A percentile compares a stretch with the other conserved stretches of the same genome.
These are phyloP conservation scores for Hyposoter dolosus DNA, from an alignment of 2,888 invertebrate species.

Conservation along the genomic window DNA sequence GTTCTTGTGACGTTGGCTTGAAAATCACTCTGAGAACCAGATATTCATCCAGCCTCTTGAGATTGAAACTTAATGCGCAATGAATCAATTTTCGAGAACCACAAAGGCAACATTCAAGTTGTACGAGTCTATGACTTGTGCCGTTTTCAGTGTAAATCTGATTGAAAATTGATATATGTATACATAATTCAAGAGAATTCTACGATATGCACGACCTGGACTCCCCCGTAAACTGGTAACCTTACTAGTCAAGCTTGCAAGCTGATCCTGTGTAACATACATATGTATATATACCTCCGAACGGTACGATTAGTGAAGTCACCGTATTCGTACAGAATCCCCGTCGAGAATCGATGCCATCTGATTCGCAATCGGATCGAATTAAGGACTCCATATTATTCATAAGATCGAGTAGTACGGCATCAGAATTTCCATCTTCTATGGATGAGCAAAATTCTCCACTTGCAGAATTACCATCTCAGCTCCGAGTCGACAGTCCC, in stretches of 20 bases:
- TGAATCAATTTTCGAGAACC: background rate
- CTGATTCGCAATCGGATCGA: conserved; percentile 51
- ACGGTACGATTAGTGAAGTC: conserved; percentile 37
- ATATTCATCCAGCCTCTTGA: conserved; percentile 26
- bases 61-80: conserved; percentile 2
- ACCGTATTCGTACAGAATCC: conserved; percentile 28
- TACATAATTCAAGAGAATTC: conserved; percentile 7
- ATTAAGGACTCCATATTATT: conserved; percentile 34
- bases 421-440: background rate
- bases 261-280: conserved; percentile 43
- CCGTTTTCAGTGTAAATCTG: background rate
- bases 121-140: background rate
- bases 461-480: background rate
- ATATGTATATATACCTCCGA: conserved; percentile 21
- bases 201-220: background rate
- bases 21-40: conserved; percentile 27
- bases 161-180: background rate
- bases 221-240: background rate
- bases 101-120: background rate
- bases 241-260: conserved; percentile 19
- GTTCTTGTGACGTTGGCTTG: conserved; percentile 8
- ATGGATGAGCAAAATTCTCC: background rate
- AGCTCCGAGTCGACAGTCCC: background rate
- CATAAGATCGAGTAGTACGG: conserved; percentile 15
- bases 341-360: conserved; percentile 48